phyloP scores from a whole-genome alignment of 2,888 invertebrate genomes.

The Aphodius sticticus region DNA sequence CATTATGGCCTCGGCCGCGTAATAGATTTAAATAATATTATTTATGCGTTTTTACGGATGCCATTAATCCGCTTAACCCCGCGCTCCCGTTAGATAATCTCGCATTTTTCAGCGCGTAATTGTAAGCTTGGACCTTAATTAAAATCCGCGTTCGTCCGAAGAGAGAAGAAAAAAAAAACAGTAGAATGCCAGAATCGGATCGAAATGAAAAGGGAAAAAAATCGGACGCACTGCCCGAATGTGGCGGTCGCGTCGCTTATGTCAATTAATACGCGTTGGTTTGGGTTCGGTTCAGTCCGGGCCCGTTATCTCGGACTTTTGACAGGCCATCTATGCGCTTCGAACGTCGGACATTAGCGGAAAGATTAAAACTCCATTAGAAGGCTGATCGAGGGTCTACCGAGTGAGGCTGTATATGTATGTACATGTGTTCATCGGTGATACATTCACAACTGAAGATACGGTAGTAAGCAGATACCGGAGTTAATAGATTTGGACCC shows the following conservation, averaged over 20 bases:
- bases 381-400: background rate
- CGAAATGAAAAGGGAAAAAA: background rate
- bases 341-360: background rate
- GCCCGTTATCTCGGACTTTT: background rate
- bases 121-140: background rate
- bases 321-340: background rate
- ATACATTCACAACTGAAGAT: background rate
- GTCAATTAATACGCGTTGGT: background rate
- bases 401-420: background rate
- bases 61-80: slow-evolving; percentile 4
- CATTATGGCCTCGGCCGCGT: background rate
- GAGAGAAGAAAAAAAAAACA: background rate
- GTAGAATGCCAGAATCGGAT: background rate
- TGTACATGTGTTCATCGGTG: background rate
- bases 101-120: background rate
- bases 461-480: no score
- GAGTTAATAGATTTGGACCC: no score
- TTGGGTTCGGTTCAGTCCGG: background rate
- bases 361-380: slow-evolving; percentile 4
- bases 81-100: background rate
- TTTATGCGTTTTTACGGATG: background rate
- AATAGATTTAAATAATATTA: slow-evolving; percentile 4
- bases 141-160: background rate
- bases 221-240: background rate
- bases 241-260: background rate